Evolutionary conservation across 2,797 vertebrate genomes (phyloP).

Genomic region (Nyctibius grandis): DNA sequence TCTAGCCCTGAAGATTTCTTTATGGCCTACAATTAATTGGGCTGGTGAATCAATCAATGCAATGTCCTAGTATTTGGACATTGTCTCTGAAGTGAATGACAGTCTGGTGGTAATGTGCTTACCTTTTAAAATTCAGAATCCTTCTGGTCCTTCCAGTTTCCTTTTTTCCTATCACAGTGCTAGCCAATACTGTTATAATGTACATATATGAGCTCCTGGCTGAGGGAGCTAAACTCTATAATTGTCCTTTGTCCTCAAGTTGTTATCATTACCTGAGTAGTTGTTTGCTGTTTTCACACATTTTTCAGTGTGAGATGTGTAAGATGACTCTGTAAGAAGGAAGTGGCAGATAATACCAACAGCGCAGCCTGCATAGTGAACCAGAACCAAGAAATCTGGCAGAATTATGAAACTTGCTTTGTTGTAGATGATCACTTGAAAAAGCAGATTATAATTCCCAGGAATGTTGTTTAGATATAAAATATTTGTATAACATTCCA

Average conservation of each 20-base stretch:
- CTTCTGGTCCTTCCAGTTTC: background rate
- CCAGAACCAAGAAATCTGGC: background rate
- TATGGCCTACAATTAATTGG: background rate
- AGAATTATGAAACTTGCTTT: background rate
- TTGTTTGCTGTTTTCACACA: background rate
- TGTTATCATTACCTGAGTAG: background rate
- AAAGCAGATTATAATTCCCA: background rate
- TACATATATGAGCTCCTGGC: background rate
- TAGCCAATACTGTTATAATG: background rate
- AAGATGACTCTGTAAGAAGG: background rate
- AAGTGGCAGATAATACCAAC: background rate
- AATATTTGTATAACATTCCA: background rate
- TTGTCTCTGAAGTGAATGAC: background rate
- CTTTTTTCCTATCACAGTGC: background rate
- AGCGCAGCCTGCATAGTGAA: background rate
- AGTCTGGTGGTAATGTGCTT: background rate
- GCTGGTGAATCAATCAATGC: background rate
- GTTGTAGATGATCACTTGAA: background rate
- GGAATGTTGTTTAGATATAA: background rate
- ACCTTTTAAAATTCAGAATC: background rate
- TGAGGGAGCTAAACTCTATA: background rate
- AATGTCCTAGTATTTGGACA: background rate
- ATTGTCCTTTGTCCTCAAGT: background rate
- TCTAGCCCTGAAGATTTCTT: background rate
- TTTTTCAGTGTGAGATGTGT: background rate